phyloP scores from a whole-genome alignment of 2,113 vertebrate species.

The Phylloscopus trochilus region DNA sequence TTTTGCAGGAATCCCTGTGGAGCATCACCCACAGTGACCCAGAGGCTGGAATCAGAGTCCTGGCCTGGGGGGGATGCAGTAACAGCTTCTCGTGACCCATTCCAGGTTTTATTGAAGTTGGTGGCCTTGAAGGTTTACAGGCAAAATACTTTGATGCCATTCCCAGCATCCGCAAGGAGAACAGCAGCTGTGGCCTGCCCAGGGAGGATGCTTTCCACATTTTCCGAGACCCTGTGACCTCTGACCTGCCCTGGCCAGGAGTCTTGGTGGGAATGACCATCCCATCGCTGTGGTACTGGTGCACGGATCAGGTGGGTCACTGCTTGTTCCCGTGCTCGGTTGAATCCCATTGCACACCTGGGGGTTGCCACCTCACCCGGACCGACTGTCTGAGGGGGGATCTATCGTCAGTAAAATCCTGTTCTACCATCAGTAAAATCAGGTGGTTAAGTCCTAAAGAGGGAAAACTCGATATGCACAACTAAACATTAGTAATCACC shows the following conservation, averaged over 20 bases:
- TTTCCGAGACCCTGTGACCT: conserved; percentile 87
- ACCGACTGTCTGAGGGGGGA: not conserved
- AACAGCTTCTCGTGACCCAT: not conserved
- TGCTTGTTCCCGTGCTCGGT: not conserved
- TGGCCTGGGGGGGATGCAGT: not conserved
- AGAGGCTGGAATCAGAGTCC: not conserved
- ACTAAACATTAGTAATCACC: not conserved
- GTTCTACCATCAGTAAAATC: not conserved
- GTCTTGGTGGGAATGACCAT: conserved; percentile 92
- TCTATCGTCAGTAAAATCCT: not conserved
- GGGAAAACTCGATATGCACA: not conserved
- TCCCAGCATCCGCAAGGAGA: conserved; percentile 76
- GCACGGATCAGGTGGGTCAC: conserved; percentile 89
- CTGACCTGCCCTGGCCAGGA: conserved; percentile 95
- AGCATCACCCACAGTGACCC: not conserved
- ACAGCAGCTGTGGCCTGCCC: conserved; percentile 90
- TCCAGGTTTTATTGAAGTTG: conserved; percentile 86
- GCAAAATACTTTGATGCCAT: conserved; percentile 82
- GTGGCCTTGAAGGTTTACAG: conserved; percentile 84
- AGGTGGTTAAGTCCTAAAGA: not conserved
- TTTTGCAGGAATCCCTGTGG: too few relatives aligned
- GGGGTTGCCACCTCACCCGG: not conserved
- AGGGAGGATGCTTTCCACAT: conserved; percentile 90
- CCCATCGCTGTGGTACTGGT: conserved; percentile 98
- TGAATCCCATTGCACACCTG: not conserved